These are phyloP conservation scores for Drosophila demipolita DNA, from an alignment of 2,888 invertebrate species.

Conservation along the genomic window DNA sequence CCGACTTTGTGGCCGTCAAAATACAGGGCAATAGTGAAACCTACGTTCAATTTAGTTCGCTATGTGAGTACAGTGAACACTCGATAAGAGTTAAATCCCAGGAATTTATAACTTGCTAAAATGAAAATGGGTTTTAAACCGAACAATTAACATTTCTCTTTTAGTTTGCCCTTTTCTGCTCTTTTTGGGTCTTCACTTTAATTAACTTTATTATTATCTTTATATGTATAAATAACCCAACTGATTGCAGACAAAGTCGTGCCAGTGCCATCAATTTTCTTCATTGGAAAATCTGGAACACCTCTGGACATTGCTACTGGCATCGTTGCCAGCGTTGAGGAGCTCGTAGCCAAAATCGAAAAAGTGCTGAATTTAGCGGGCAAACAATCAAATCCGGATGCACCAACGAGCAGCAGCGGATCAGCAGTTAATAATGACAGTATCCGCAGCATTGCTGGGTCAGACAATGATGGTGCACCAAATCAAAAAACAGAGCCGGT, in stretches of 20 bases:
- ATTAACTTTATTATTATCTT: neutral
- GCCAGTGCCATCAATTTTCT: conserved; percentile 93
- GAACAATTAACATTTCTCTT: neutral
- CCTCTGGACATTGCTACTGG: conserved; percentile 92
- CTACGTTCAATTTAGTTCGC: conserved; percentile 88
- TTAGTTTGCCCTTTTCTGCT: neutral
- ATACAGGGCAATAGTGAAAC: conserved; percentile 90
- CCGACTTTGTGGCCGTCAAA: conserved; percentile 91
- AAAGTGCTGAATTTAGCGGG: conserved; percentile 85
- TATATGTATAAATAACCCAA: neutral
- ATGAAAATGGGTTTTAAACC: neutral
- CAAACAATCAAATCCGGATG: conserved; percentile 18
- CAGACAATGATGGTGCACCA: conserved; percentile 11
- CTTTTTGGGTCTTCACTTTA: neutral
- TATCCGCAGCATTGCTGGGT: conserved; percentile 56
- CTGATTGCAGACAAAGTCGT: conserved; percentile 88
- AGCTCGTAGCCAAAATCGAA: conserved; percentile 89
- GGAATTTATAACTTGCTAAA: neutral
- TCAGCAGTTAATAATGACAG: neutral
- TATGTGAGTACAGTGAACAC: conserved; percentile 54
- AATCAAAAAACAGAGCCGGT: neutral
- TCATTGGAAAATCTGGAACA: conserved; percentile 92
- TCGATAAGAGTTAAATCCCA: neutral
- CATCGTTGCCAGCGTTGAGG: conserved; percentile 86
- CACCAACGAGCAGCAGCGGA: conserved; percentile 8